Base-by-base conservation (phyloP, 2,113 vertebrate genomes). In the Otis tarda region DNA sequence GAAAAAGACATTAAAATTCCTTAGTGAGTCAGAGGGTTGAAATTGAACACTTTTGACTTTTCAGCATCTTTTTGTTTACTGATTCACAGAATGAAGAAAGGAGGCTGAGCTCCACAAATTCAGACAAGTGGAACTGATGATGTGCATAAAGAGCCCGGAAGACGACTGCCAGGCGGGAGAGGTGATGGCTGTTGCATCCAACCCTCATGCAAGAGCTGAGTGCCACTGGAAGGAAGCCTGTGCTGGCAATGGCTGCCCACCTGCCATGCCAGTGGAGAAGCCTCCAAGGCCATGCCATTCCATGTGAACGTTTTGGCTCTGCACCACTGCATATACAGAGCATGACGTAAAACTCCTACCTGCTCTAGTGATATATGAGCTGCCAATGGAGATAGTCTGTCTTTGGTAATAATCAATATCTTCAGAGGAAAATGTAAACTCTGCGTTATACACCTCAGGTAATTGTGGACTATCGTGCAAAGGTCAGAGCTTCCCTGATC, bases 1-100 rank as follows among this genome's bases (percentile, higher is more conserved):
- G 77, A 94, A 94, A 91, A 75, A 65, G 83, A 97, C 57, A 97
- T 93, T 67, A 68, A 93, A 90, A 95, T 93, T 92, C 68, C 55
- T 78, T 14, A 39, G 89, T 87, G 83, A 97, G 82, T 86, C 88
- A 75, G 9, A 79, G 63, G 57, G n/a, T 31, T 90, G 82, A 82
- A 77, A 92, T 6, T 15, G 24, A 94, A 94, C 77, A 12, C 45
- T 84, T 94, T 25, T 20, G 70, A 79, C 76, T 94, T 94, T 65
- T 92, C 91, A 94, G 90, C 87, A 95, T 76, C 70, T 89, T 50
- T 92, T 7, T 53, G 30, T 60, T 89, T 85, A 83, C 55, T 2
- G 4, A 57, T 41, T 61, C 68, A 61, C 49, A 41, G 67, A 70
- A 73, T 0, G 12, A 45, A 52, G 87, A 79, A 87, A 87, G 87